Base-by-base conservation (phyloP, 2,888 invertebrate species). In the Himalopsyche tibetana region DNA sequence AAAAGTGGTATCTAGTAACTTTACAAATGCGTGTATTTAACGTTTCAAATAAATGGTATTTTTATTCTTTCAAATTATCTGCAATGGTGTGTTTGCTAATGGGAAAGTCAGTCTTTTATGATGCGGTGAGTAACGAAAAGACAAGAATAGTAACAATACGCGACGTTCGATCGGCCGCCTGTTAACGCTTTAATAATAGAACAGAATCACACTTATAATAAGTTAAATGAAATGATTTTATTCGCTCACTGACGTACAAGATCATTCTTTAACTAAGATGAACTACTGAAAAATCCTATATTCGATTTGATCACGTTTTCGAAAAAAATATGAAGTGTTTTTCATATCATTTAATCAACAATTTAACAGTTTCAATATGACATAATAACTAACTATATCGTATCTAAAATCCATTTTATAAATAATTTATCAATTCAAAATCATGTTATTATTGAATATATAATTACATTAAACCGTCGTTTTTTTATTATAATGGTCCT, bases 151-250 rank as follows among this genome's bases (percentile, higher is more conserved):
- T 82, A 55, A 55, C 74, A 80, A 82, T 82, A 82, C 82, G 42
- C 55, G 85, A 82, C 81, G 82, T 82, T 85, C 85, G 85, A 85
- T 85, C 82, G 38, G 36, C 38, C 38, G 74, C 82, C 82, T 85
- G 85, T 82, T 85, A 82, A 80, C 51, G 79, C 36, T 82, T 82
- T 56, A 82, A 85, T 82, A 85, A 85, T 85, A 82, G 82, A 82
- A 28, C 38, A 74, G 74, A 38, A 19, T 36, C 74, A 74, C 36
- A 74, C 74, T 74, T 74, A 74, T 36, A 74, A 74, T 74, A 74
- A 12, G 36, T 74, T 74, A 74, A 74, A 74, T 74, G 38, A 74
- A 74, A 74, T 74, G 36, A 38, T 74, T 38, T 74, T 74, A 36
- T 74, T 74, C 38, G 36, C 74, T 36, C 36, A 15, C 36, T 74